A percentile compares a stretch with the other conserved stretches of the same genome.
phyloP scores from a whole-genome alignment of 2,797 vertebrate genomes.

The Microcaecilia unicolor region DNA sequence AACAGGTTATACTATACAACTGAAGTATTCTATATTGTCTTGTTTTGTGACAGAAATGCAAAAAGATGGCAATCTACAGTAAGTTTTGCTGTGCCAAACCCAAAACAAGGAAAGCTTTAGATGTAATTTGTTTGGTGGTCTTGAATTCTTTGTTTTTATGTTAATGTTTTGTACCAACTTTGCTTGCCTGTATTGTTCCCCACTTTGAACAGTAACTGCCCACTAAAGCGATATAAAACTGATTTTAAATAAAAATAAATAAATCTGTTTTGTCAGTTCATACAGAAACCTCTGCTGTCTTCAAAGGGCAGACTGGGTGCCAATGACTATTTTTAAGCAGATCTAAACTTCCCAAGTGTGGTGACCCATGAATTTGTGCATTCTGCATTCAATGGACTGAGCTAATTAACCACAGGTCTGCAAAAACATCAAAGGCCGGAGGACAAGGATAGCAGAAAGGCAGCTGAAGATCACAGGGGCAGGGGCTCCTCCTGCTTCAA shows the following conservation, averaged over 20 bases:
- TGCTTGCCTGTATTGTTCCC: no score
- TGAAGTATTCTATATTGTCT: no score
- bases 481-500: conserved; percentile 19
- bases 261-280: conserved; percentile 7
- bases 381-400: conserved; percentile 21
- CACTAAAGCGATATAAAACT: no score
- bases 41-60: no score
- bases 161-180: no score
- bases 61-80: no score
- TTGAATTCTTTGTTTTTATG: no score
- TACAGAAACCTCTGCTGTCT: conserved; percentile 8
- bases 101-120: not conserved
- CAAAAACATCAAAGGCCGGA: not conserved
- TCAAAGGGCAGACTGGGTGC: conserved; percentile 27
- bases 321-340: conserved; percentile 22
- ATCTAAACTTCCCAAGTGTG: conserved; percentile 25
- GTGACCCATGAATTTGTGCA: conserved; percentile 10
- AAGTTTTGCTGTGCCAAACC: no score
- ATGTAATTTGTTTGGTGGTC: no score
- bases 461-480: conserved; percentile 12
- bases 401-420: conserved; percentile 21
- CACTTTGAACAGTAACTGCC: no score
- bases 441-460: conserved; percentile 24
- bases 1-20: no score
- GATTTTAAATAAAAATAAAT: no score